These are phyloP conservation scores for Drosophila paramelanica DNA, from an alignment of 2,888 invertebrate species.

Conservation along the genomic window DNA sequence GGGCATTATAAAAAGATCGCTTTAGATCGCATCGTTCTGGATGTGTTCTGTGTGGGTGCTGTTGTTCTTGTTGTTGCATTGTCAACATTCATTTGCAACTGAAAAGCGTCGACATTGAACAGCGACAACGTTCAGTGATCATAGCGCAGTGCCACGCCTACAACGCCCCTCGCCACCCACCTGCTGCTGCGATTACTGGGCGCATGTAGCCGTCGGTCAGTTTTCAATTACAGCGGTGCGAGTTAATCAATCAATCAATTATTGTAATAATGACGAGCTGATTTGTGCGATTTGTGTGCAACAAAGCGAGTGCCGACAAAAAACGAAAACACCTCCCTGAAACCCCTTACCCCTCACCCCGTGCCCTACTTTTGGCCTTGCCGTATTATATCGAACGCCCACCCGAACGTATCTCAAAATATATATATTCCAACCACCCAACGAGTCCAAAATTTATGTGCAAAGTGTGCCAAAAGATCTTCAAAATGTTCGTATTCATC, in stretches of 20 bases:
- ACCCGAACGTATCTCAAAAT: not conserved
- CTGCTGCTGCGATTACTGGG: constrained; percentile 16
- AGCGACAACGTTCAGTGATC: constrained; percentile 27
- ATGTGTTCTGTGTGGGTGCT: constrained; percentile 23
- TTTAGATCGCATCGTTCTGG: constrained; percentile 21
- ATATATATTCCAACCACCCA: constrained; percentile 10
- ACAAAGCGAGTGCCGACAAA: constrained; percentile 55
- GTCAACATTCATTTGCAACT: constrained; percentile 71
- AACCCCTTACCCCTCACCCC: not conserved
- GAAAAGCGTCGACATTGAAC: constrained; percentile 68
- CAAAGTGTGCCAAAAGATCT: constrained; percentile 68
- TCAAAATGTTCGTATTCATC: constrained; percentile 26
- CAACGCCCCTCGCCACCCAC: no score
- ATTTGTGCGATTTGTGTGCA: constrained; percentile 56
- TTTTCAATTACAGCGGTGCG: constrained; percentile 64
- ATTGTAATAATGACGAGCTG: constrained; percentile 70
- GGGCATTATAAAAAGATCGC: constrained; percentile 41
- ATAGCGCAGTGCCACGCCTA: constrained; percentile 54
- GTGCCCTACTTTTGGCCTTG: constrained; percentile 1
- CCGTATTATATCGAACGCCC: constrained; percentile 10
- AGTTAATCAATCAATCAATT: constrained; percentile 81
- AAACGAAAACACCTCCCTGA: constrained; percentile 1
- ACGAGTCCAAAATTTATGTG: constrained; percentile 58
- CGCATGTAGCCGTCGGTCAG: constrained; percentile 65
- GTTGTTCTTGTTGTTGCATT: constrained; percentile 51